Conservation (phyloP, 2,888 invertebrate genomes). For the Xestia sexstrigata region DNA sequence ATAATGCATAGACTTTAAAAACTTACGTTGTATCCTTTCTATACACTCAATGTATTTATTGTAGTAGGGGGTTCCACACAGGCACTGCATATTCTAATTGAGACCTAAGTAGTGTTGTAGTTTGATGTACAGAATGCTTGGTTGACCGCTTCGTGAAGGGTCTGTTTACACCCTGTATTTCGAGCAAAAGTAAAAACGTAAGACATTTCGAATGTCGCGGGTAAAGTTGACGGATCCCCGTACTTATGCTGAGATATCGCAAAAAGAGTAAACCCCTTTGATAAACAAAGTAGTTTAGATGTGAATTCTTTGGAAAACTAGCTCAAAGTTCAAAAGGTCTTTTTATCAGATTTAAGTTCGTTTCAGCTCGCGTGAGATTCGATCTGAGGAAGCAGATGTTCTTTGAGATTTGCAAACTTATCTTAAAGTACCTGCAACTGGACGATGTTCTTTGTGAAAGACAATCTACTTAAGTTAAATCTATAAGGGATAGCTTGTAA, state of each 20-base stretch:
- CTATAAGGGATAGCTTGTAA: background rate
- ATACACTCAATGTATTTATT: too few species aligned
- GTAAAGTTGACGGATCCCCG: background rate
- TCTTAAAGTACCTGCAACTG: background rate
- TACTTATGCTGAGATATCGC: conserved; percentile 5
- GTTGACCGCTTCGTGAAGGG: too few species aligned
- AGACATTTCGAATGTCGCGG: background rate
- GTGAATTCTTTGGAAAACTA: conserved; percentile 42
- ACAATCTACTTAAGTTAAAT: background rate
- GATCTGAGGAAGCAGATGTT: conserved; percentile 41
- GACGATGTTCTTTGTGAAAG: conserved; percentile 16
- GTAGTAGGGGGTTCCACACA: too few species aligned
- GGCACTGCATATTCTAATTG: too few species aligned
- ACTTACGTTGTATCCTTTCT: too few species aligned
- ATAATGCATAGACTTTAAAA: too few species aligned
- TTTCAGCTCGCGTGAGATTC: conserved; percentile 58
- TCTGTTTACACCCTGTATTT: background rate
- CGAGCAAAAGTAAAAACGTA: background rate
- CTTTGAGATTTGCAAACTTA: conserved; percentile 35
- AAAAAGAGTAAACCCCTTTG: conserved; percentile 33
- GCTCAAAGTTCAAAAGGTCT: conserved; percentile 42
- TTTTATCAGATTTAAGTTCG: conserved; percentile 70
- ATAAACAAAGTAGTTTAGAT: conserved; percentile 59
- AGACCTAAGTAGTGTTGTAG: too few species aligned
- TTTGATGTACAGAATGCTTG: too few species aligned